Evolutionary conservation across 2,888 invertebrate genomes (phyloP), one percentile per base, ranked within the genome.

Genomic region (Sclerodermus sp.): DNA sequence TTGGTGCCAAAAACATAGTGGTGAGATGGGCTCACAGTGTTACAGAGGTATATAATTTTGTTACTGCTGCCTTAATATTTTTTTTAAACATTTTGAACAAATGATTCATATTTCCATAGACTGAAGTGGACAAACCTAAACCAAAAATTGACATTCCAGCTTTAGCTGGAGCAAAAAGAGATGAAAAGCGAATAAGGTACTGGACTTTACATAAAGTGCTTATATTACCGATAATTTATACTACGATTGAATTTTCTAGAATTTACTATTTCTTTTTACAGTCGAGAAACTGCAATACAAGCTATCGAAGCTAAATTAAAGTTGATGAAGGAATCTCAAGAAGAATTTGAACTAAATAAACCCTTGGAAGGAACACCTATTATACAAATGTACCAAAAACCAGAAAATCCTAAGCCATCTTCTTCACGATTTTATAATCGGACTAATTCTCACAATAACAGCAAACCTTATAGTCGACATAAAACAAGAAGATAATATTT

Each of bases 301-400:
- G 92, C 92, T 0, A 93, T 94, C 52, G 93, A 93, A 75, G 90
- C 91, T 0, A 93, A 94, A 77, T 79, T 94, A 1, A 91, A 89
- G 70, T 80, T 88, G 74, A 87, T 93, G 85, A 83, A 84, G 73
- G 82, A 84, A 61, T 82, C 84, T 0, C 83, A 84, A 40, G 88
- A 89, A 58, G 90, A 90, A 69, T 84, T 91, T 64, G 87, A 88
- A 49, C 82, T 91, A 4, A 90, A 90, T 70, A 88, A 88, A 68
- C 81, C 87, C 2, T 82, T 85, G 10, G 83, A 85, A 0, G 87
- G 88, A 67, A 79, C 85, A 12, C 86, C 90, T 0, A 73, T 89
- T 23, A 85, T 90, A 42, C 81, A 87, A 31, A 86, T 87, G 62
- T 89, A 87, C 71, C 89, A 90, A 42, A 74, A 68, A 59, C 55